phyloP scores from a whole-genome alignment of 2,113 vertebrate species.

The Cariama cristata region DNA sequence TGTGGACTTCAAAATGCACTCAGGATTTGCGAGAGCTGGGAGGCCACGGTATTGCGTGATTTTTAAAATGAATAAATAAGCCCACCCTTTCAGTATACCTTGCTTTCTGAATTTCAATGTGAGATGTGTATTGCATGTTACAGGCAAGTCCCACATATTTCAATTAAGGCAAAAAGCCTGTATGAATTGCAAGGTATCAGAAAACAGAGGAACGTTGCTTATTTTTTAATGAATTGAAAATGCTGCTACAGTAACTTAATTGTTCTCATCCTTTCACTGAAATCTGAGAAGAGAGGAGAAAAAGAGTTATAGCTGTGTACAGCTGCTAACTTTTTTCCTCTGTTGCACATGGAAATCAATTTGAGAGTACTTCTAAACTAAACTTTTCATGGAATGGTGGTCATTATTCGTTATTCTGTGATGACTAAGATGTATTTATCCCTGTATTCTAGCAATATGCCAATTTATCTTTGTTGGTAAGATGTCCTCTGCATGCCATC shows the following conservation, averaged over 20 bases:
- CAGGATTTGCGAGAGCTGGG: neutral
- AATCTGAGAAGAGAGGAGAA: neutral
- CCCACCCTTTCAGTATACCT: neutral
- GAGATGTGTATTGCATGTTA: neutral
- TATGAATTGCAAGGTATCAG: neutral
- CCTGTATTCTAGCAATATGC: neutral
- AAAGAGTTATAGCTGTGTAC: neutral
- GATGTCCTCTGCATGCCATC: neutral
- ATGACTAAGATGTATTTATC: neutral
- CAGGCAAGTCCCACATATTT: fast-evolving
- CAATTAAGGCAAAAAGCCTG: neutral
- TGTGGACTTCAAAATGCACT: neutral
- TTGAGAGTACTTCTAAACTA: neutral
- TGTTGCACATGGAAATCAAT: neutral
- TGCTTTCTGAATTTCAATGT: neutral
- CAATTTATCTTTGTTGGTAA: neutral
- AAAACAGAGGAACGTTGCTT: neutral
- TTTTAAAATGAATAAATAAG: neutral
- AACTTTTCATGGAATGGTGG: neutral
- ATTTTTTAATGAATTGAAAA: neutral
- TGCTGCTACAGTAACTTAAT: neutral
- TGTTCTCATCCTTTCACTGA: neutral
- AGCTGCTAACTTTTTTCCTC: neutral
- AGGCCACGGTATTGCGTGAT: neutral
- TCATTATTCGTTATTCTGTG: neutral